A percentile compares a stretch with the other conserved stretches of the same genome.
These are phyloP conservation scores for Aspidiotus rigidus DNA, from an alignment of 2,888 invertebrate genomes.

Conservation along the genomic window DNA sequence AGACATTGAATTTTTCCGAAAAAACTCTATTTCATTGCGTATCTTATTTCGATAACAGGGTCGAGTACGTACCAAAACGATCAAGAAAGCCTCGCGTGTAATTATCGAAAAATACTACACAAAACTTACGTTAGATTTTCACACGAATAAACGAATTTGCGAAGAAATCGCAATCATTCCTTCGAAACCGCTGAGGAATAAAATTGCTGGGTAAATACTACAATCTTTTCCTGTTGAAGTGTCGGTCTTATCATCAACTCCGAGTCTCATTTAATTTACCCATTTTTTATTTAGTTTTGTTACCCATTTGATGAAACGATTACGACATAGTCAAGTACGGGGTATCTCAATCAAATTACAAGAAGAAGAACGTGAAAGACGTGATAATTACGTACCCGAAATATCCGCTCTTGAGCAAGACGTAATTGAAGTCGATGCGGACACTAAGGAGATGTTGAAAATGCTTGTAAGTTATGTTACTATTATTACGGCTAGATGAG, in stretches of 20 bases:
- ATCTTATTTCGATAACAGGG: slow-evolving; percentile 53
- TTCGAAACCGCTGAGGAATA: slow-evolving; percentile 93
- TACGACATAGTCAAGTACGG: slow-evolving; percentile 93
- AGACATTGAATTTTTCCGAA: no score
- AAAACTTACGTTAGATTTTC: slow-evolving; percentile 92
- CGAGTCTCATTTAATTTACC: no score
- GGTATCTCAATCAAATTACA: slow-evolving; percentile 99
- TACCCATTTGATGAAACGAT: slow-evolving; percentile 98
- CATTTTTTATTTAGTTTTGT: slow-evolving; percentile 67
- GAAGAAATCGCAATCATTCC: slow-evolving; percentile 99
- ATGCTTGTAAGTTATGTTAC: slow-evolving; percentile 55
- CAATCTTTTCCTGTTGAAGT: no score
- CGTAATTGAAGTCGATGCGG: slow-evolving; percentile 94
- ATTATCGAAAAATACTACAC: slow-evolving; percentile 99
- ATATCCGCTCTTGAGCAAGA: slow-evolving; percentile 92
- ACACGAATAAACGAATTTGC: slow-evolving; percentile 98
- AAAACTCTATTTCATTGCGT: no score
- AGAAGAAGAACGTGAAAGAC: slow-evolving; percentile 97
- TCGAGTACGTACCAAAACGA: slow-evolving; percentile 99
- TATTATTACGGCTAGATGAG: no score
- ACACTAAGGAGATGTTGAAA: slow-evolving; percentile 99
- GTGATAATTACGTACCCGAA: slow-evolving; percentile 99
- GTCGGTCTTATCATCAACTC: no score
- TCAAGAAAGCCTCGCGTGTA: slow-evolving; percentile 97
- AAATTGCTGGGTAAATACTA: slow-evolving; percentile 85